A percentile compares a stretch with the other conserved stretches of the same genome.
Evolutionary conservation across 2,113 vertebrate species (phyloP).

Genomic region (Toxostoma redivivum): DNA sequence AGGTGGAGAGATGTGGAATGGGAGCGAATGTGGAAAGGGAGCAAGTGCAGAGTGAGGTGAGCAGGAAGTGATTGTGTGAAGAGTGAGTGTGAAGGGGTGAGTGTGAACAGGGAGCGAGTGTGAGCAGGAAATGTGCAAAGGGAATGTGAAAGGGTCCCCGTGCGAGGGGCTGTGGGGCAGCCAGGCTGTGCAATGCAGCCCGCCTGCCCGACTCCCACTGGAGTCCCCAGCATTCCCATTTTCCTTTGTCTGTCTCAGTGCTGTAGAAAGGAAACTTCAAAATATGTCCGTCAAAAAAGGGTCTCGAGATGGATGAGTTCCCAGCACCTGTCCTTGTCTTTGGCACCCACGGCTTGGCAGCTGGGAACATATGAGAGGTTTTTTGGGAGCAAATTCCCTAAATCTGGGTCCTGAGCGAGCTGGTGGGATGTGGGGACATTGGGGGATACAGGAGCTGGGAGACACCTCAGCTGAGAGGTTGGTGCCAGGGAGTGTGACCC

Average conservation of each 20-base stretch:
- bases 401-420: neutral
- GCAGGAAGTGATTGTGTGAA: neutral
- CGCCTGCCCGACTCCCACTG: accelerated
- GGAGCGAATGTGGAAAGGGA: neutral
- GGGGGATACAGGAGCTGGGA: too few species aligned
- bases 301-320: neutral
- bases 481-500: neutral
- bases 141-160: neutral
- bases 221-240: neutral
- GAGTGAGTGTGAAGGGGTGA: neutral
- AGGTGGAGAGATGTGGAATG: neutral
- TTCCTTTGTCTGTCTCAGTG: neutral
- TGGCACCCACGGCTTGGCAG: accelerated
- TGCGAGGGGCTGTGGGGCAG: accelerated
- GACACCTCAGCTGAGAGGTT: accelerated
- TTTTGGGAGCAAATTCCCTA: neutral
- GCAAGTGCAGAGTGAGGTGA: neutral
- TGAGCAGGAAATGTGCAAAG: neutral
- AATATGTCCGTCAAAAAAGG: accelerated
- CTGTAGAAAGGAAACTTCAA: neutral
- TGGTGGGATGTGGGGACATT: accelerated
- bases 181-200: neutral
- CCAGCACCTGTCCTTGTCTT: accelerated
- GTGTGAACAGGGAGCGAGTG: neutral
- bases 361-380: neutral